Conservation (phyloP, 2,113 vertebrate species). For the Muntiacus reevesi region DNA sequence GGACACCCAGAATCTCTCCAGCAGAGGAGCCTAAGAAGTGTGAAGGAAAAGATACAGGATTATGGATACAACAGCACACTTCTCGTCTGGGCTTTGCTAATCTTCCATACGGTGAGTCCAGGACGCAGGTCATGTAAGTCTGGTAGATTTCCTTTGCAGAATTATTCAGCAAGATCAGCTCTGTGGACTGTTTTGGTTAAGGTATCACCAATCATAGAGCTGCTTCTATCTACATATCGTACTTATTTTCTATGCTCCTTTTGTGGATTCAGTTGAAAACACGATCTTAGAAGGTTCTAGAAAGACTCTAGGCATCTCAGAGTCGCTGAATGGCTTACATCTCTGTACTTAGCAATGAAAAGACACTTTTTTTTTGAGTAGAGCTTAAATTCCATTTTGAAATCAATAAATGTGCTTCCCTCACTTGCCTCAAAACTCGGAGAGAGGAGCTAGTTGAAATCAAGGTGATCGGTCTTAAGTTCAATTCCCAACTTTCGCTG, state of each 20-base stretch:
- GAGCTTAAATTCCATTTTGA: constrained; percentile 30
- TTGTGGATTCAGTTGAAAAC: not conserved
- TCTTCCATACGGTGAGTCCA: no score
- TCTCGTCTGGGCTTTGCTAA: not conserved
- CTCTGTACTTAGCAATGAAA: not conserved
- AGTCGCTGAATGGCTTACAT: not conserved
- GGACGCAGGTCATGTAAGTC: not conserved
- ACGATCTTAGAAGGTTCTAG: constrained; percentile 21
- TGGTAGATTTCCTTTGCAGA: not conserved
- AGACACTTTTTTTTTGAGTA: not conserved
- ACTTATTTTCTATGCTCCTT: not conserved
- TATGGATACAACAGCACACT: fast-evolving
- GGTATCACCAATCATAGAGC: not conserved
- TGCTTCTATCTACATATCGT: not conserved
- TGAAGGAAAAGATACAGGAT: not conserved
- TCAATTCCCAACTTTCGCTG: not conserved
- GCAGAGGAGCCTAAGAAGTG: not conserved
- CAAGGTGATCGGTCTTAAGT: not conserved
- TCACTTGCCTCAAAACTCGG: not conserved
- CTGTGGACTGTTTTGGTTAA: no score
- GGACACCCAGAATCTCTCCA: not conserved
- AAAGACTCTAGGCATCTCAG: constrained; percentile 2
- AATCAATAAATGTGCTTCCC: not conserved
- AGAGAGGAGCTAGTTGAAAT: not conserved
- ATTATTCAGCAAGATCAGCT: not conserved